phyloP scores from a whole-genome alignment of 2,797 vertebrate species.

The Adelosebastes latens region DNA sequence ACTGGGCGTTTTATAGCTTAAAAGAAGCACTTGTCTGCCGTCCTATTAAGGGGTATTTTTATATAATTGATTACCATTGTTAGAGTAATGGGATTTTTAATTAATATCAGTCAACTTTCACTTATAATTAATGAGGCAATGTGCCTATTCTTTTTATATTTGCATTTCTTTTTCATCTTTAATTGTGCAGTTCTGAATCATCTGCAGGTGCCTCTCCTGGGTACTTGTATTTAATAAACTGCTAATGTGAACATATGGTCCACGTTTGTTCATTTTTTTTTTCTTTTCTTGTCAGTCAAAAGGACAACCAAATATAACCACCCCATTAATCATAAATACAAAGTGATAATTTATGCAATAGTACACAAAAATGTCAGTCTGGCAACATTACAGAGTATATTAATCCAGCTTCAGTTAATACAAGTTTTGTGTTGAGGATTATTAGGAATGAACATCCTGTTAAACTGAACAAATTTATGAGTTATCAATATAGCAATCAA shows the following conservation, averaged over 20 bases:
- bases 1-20: slow-evolving; percentile 42
- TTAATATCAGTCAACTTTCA: slow-evolving; percentile 75
- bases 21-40: slow-evolving; percentile 50
- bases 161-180: slow-evolving; percentile 65
- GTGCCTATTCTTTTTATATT: slow-evolving; percentile 48
- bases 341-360: slow-evolving; percentile 31
- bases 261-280: not conserved
- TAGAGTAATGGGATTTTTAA: slow-evolving; percentile 81
- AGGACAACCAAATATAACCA: slow-evolving; percentile 22
- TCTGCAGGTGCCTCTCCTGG: slow-evolving; percentile 55
- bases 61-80: slow-evolving; percentile 79
- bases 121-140: slow-evolving; percentile 69
- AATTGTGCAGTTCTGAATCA: slow-evolving; percentile 48
- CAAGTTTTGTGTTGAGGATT: not conserved
- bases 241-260: slow-evolving; percentile 11
- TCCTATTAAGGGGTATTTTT: slow-evolving; percentile 67
- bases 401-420: not conserved
- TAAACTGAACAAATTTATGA: not conserved
- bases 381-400: not conserved
- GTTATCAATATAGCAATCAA: not conserved
- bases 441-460: not conserved
- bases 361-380: not conserved
- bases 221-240: slow-evolving; percentile 41
- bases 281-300: slow-evolving; percentile 27
- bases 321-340: slow-evolving; percentile 29